Base-by-base conservation (phyloP, 2,888 invertebrate species). In the Rotaria socialis region DNA sequence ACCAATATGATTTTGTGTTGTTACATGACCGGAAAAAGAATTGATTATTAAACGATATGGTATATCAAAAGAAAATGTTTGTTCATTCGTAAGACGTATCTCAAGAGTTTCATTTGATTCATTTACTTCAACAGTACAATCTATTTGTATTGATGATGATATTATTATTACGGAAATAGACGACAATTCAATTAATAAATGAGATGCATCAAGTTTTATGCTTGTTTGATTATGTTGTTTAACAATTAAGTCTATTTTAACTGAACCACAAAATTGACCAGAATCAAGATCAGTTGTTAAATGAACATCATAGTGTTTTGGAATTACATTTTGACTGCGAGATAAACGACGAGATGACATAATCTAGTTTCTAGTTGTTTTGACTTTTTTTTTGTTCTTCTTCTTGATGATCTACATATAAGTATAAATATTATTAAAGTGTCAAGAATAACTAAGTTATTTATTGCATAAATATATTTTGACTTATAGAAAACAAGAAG, bases 301-400 rank as follows among this genome's bases (percentile, higher is more conserved):
- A 47, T 80, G 47, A n/a, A 80, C 47, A n/a, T 80, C 80, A 80
- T 80, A 80, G 19, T 80, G 80, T n/a, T 47, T 24, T n/a, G 80
- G 80, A 47, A 47, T 47, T 24, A 47, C 24, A 47, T 80, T 24
- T 80, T 80, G 67, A 67, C 35, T 67, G 14, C 67, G 67, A 67
- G 67, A 24, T 80, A 80, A 47, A 80, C 80, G 80, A 80, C 80
- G 80, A 47, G 47, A 80, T 24, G 80, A 80, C 80, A 80, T 67
- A 67, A 8, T 55, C 55, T 55, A 55, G 35, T 11, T 52, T 52
- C 16, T 52, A 16, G 8, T 50, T 50, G 1, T 11, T 11, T 50
- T 50, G 4, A 50, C 8, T 52, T 0, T 52, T 3, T 52, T 52
- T 35, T 5, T 5, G 3, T 35, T 24, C 8, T 24, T 24, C 24